Percentiles rank a stretch among this genome's conserved stretches.
These are phyloP conservation scores for Melolontha melolontha DNA, from an alignment of 2,888 invertebrate genomes.

Conservation along the genomic window DNA sequence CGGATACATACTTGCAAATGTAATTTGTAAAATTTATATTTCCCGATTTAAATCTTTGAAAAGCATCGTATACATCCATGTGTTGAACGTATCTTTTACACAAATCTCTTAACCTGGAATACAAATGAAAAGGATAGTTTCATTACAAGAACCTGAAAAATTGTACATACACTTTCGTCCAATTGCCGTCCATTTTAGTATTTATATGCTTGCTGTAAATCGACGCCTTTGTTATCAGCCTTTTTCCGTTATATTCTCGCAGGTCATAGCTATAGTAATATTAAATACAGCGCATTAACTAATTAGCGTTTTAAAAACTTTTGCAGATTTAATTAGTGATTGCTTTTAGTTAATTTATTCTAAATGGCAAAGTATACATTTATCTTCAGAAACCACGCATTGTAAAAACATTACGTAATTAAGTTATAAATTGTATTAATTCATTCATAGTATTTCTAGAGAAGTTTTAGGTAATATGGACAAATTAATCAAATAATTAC, in stretches of 20 bases:
- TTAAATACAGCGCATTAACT: neutral
- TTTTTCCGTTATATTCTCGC: constrained; percentile 44
- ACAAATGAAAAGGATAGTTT: neutral
- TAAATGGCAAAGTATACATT: too few relatives aligned
- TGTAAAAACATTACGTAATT: too few relatives aligned
- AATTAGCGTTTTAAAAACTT: too few relatives aligned
- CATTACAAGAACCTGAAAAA: neutral
- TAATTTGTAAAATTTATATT: constrained; percentile 38
- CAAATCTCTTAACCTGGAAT: constrained; percentile 45
- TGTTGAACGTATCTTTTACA: constrained; percentile 46
- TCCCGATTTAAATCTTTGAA: constrained; percentile 11
- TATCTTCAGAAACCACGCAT: too few relatives aligned
- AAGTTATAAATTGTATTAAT: too few relatives aligned
- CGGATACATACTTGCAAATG: constrained; percentile 46
- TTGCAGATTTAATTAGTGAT: too few relatives aligned
- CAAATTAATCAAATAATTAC: too few relatives aligned
- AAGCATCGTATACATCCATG: constrained; percentile 36
- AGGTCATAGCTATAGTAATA: constrained; percentile 47
- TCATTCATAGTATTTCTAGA: too few relatives aligned
- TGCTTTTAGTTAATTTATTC: too few relatives aligned
- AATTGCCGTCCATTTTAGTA: constrained; percentile 45
- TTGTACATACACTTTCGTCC: constrained; percentile 48
- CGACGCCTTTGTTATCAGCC: constrained; percentile 42
- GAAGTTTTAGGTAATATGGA: too few relatives aligned
- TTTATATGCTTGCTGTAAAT: constrained; percentile 44